These are phyloP conservation scores for Zaprionus kolodkinae DNA, from an alignment of 1,140 invertebrate species.

Conservation along the genomic window DNA sequence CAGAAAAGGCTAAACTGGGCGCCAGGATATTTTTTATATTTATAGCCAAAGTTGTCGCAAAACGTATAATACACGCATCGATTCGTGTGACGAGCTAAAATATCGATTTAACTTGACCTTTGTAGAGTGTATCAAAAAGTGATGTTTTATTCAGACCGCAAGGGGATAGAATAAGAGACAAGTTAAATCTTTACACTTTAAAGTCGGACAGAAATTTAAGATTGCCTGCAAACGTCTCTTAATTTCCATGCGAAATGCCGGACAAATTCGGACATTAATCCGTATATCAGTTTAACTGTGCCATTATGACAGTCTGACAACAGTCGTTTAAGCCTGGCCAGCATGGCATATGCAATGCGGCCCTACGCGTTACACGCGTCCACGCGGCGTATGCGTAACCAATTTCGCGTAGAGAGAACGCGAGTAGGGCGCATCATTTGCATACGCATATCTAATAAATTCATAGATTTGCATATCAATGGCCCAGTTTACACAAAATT, in stretches of 20 bases:
- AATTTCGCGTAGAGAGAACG: neutral
- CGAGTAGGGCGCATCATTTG: conserved; percentile 32
- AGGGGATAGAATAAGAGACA: neutral
- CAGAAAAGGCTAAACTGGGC: neutral
- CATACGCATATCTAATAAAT: conserved; percentile 67
- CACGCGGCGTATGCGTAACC: conserved; percentile 36
- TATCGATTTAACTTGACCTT: conserved; percentile 45
- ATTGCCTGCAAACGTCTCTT: neutral
- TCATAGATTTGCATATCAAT: conserved; percentile 71
- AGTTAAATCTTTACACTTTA: neutral
- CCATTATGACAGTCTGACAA: conserved; percentile 3
- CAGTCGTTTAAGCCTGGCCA: conserved; percentile 8
- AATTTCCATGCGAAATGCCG: conserved; percentile 13
- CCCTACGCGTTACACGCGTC: neutral
- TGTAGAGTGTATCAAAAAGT: neutral
- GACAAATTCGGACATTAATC: conserved; percentile 9
- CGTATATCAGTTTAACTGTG: conserved; percentile 9
- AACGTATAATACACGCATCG: conserved; percentile 22
- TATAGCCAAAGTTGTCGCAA: conserved; percentile 10
- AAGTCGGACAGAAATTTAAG: neutral
- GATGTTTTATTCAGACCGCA: neutral
- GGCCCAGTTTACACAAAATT: conserved; percentile 46
- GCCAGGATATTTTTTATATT: neutral
- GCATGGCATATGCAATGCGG: neutral
- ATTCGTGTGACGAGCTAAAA: conserved; percentile 16